phyloP scores from a whole-genome alignment of 2,888 invertebrate species.

The Philaethria dido region DNA sequence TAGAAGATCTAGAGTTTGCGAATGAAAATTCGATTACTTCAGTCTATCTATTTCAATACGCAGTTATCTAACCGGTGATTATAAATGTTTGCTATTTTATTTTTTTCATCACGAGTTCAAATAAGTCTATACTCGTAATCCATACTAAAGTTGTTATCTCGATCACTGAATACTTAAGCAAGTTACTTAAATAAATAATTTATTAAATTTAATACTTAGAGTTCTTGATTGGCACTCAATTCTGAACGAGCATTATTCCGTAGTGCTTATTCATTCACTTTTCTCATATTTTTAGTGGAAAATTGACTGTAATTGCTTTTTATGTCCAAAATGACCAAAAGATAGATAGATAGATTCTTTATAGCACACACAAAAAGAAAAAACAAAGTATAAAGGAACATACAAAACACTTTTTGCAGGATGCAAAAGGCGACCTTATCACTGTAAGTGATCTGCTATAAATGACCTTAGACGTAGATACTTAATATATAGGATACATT shows the following conservation, averaged over 20 bases:
- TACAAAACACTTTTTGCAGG: no score
- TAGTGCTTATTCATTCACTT: slow-evolving; percentile 3
- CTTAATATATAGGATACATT: no score
- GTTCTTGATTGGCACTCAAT: slow-evolving; percentile 9
- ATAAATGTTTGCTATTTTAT: neutral
- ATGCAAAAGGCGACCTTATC: no score
- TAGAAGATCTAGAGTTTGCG: no score
- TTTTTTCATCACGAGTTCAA: neutral
- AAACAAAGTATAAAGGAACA: no score
- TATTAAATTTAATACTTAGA: neutral
- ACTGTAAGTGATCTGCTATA: no score
- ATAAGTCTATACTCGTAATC: neutral
- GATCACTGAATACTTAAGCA: neutral
- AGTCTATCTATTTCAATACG: neutral
- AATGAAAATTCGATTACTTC: no score
- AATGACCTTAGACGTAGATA: no score
- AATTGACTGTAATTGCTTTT: neutral
- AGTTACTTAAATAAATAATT: slow-evolving; percentile 10
- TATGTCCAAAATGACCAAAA: neutral
- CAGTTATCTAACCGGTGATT: neutral
- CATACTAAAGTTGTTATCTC: neutral
- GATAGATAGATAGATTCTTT: no score
- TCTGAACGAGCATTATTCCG: slow-evolving; percentile 2
- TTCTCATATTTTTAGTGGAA: neutral
- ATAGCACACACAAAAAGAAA: no score